phyloP scores from a whole-genome alignment of 2,888 invertebrate species.

The Neoitamus cyanurus region DNA sequence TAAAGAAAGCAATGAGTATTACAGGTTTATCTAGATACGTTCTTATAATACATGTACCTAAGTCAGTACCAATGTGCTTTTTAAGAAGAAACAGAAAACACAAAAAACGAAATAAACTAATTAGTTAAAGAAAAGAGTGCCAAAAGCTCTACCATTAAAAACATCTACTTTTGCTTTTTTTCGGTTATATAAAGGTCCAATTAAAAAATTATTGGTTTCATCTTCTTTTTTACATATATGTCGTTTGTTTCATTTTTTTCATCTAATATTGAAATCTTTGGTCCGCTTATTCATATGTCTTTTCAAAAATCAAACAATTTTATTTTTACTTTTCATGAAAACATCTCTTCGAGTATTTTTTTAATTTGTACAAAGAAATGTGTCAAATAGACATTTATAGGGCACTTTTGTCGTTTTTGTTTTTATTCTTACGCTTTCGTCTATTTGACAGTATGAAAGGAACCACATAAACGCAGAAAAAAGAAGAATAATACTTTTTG shows the following conservation, averaged over 20 bases:
- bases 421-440: background rate
- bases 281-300: constrained; percentile 22
- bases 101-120: background rate
- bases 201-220: constrained; percentile 9
- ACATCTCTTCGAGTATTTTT: background rate
- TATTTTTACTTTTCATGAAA: constrained; percentile 1
- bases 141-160: constrained; percentile 44
- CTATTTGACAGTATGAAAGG: constrained; percentile 21
- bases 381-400: constrained; percentile 40
- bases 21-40: background rate
- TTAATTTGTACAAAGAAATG: constrained; percentile 23
- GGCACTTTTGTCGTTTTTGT: constrained; percentile 21
- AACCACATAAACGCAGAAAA: background rate
- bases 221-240: background rate
- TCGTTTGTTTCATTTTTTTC: background rate
- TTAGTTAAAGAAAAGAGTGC: constrained; percentile 25
- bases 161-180: constrained; percentile 28
- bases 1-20: background rate
- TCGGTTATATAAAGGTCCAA: constrained; percentile 19
- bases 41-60: constrained; percentile 1
- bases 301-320: background rate
- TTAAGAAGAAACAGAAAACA: background rate
- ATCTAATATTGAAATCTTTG: constrained; percentile 24
- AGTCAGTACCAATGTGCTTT: constrained; percentile 4
- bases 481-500: background rate